These are phyloP conservation scores for Mayetiola destructor DNA, from an alignment of 2,888 invertebrate genomes.

Conservation along the genomic window DNA sequence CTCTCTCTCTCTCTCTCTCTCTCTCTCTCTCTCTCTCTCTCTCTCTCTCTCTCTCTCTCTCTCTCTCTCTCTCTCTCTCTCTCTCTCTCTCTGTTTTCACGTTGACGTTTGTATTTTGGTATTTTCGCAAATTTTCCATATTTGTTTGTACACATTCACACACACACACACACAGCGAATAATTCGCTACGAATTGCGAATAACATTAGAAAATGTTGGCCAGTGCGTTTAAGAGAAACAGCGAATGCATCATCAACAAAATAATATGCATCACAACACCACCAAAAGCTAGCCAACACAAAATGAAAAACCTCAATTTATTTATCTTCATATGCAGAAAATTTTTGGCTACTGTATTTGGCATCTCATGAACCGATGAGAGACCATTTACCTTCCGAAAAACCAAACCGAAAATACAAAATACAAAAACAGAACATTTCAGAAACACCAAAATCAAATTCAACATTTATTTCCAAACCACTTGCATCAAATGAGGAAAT, in stretches of 20 bases:
- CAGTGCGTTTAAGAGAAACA: background rate
- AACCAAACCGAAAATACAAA: too few species aligned
- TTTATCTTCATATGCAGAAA: slow-evolving; percentile 11
- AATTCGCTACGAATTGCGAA: background rate
- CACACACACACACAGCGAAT: background rate
- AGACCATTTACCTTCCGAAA: too few species aligned
- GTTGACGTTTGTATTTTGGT: background rate
- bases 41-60: background rate
- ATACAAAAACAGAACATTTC: too few species aligned
- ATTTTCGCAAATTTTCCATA: background rate
- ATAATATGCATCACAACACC: background rate
- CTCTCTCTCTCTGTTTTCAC: background rate
- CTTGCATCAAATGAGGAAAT: too few species aligned
- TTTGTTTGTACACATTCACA: background rate
- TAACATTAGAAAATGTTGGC: background rate
- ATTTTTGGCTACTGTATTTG: background rate
- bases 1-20: background rate
- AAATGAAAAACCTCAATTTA: slow-evolving; percentile 12
- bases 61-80: background rate
- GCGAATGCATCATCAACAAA: background rate
- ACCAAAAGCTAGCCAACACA: slow-evolving; percentile 3
- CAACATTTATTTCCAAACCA: too few species aligned
- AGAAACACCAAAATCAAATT: too few species aligned
- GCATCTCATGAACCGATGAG: slow-evolving; percentile 5
- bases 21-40: background rate